phyloP scores from a whole-genome alignment of 2,797 vertebrate genomes.

The Psittacula derbiana region DNA sequence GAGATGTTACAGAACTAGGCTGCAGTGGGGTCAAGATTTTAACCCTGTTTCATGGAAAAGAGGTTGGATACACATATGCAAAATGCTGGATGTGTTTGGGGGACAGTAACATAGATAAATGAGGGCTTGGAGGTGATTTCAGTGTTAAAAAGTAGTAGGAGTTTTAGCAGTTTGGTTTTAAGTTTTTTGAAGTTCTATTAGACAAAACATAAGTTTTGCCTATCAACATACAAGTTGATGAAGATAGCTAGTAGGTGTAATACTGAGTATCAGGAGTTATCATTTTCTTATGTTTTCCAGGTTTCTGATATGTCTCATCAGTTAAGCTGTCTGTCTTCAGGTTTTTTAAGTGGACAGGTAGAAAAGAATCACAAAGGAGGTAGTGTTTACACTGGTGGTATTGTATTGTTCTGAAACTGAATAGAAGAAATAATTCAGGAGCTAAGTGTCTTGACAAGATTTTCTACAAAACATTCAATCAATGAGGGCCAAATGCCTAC shows the following conservation, averaged over 20 bases:
- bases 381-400: background rate
- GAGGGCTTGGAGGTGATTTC: background rate
- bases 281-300: background rate
- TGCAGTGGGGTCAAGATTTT: background rate
- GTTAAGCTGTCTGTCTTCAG: background rate
- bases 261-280: background rate
- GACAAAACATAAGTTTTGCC: background rate
- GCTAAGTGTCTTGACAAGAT: background rate
- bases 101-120: background rate
- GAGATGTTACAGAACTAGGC: background rate
- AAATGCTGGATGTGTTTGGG: background rate
- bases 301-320: background rate
- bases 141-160: background rate
- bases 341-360: background rate
- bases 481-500: background rate
- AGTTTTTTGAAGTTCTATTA: background rate
- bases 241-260: background rate
- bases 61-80: background rate
- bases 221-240: background rate
- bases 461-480: background rate
- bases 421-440: background rate
- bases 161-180: background rate
- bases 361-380: background rate
- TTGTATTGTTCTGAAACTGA: background rate
- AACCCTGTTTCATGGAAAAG: background rate